Evolutionary conservation across 1,140 invertebrate genomes (phyloP).

Genomic region (Nomia melanderi): DNA sequence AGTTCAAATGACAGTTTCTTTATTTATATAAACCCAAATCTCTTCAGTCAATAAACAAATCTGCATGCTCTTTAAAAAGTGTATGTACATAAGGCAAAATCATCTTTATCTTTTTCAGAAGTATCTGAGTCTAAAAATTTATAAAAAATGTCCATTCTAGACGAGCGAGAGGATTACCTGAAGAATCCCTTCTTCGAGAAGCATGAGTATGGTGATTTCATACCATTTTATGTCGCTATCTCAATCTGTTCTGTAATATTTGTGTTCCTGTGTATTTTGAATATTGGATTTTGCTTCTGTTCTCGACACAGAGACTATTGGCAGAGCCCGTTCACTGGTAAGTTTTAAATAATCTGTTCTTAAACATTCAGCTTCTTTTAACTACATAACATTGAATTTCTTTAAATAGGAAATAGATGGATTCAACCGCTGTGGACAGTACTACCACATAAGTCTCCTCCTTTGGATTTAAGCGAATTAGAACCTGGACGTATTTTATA

Average conservation of each 20-base stretch:
- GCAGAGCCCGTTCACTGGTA: slow-evolving; percentile 90
- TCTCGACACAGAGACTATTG: slow-evolving; percentile 90
- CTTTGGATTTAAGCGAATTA: slow-evolving; percentile 89
- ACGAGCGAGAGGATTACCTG: slow-evolving; percentile 84
- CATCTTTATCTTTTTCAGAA: slow-evolving; percentile 76
- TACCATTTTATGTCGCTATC: slow-evolving; percentile 89
- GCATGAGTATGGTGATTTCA: slow-evolving; percentile 85
- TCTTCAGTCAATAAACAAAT: background rate
- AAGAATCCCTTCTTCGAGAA: slow-evolving; percentile 85
- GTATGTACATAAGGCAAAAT: slow-evolving; percentile 25
- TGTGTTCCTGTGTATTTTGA: slow-evolving; percentile 86
- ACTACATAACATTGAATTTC: slow-evolving; percentile 1
- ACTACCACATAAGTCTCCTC: slow-evolving; percentile 91
- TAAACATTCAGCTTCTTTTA: background rate
- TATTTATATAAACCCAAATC: background rate
- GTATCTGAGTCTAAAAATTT: slow-evolving; percentile 73
- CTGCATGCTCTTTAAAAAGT: background rate
- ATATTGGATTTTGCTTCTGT: slow-evolving; percentile 89
- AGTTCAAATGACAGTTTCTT: background rate
- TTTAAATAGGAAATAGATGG: slow-evolving; percentile 88
- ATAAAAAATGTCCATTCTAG: slow-evolving; percentile 84
- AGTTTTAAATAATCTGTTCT: slow-evolving; percentile 46
- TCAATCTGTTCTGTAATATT: slow-evolving; percentile 88
- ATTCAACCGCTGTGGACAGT: slow-evolving; percentile 90
- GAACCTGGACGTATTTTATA: slow-evolving; percentile 77